Base-by-base conservation (phyloP, 2,888 invertebrate genomes). In the Drosophila percnosoma region DNA sequence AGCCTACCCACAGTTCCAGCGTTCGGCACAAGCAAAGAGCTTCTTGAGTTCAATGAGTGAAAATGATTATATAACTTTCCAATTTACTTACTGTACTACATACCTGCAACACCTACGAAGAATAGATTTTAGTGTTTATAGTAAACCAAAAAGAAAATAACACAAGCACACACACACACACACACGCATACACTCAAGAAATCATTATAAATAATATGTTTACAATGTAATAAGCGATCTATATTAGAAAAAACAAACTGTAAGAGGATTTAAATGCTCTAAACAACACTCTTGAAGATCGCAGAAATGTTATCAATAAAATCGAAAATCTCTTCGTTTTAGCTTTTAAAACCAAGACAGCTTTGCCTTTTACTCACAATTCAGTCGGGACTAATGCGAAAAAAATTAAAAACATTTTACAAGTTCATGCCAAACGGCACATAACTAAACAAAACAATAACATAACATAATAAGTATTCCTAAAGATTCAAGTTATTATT, bases 71-170 rank as follows among this genome's bases (percentile, higher is more conserved):
- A 36, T 51, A 66, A 63, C 52, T 73, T 67, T 69, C 69, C 54
- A 55, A 59, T 72, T 76, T 60, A 76, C 54, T 51, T 24, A 59
- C 54, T 51, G 69, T 55, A 75, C 60, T 52, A 75, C 53, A 68
- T 83, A 84, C 76, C 84, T 88, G 86, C 61, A 87, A 76, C 61
- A 68, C 40, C 49, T 82, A 76, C 57, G 60, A 70, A 76, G 27
- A 27, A 55, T 33, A 76, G 84, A 82, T 87, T 82, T 87, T 89
- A 87, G 78, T 87, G 77, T 87, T 79, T 84, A 78, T 80, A 73
- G 61, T 74, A 77, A 85, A 80, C 83, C 83, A 75, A 86, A 87
- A 80, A 68, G 29, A 48, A 76, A 40, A 34, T 21, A 72, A 31
- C n/a, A 51, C 61, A 33, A 33, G 33, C 54, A 73, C 51, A 73